These are phyloP conservation scores for Meda fulgida DNA, from an alignment of 2,797 vertebrate genomes.

Conservation along the genomic window DNA sequence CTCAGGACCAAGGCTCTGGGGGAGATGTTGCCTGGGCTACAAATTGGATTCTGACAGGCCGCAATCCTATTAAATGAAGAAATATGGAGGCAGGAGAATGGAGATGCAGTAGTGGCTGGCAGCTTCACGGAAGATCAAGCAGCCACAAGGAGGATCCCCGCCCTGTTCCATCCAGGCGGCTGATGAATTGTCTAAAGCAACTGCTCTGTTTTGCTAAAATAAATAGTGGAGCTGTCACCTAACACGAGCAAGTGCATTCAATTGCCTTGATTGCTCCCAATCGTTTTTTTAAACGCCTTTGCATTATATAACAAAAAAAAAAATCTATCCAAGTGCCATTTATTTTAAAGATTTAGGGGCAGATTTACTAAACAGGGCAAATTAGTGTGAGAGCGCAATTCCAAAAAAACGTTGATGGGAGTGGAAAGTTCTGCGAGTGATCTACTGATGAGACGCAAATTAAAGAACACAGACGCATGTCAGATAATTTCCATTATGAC, in stretches of 20 bases:
- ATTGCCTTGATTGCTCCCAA: not conserved
- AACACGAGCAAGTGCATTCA: constrained; percentile 9
- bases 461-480: no score
- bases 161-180: not conserved
- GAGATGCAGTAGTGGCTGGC: constrained; percentile 65
- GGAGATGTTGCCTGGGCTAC: constrained; percentile 62
- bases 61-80: constrained; percentile 76
- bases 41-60: constrained; percentile 72
- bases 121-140: constrained; percentile 72
- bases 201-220: constrained; percentile 53
- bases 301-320: not conserved
- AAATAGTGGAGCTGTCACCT: constrained; percentile 37
- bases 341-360: not conserved
- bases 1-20: constrained; percentile 45
- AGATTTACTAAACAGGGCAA: no score
- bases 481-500: no score
- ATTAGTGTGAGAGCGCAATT: no score
- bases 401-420: no score
- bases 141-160: constrained; percentile 47
- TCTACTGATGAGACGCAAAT: no score
- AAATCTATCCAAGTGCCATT: not conserved
- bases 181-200: constrained; percentile 58
- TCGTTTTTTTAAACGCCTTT: not conserved
- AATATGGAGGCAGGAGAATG: constrained; percentile 68
- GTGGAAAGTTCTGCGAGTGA: no score